Evolutionary conservation across 1,140 invertebrate genomes (phyloP).

Genomic region (Eueides isabella): DNA sequence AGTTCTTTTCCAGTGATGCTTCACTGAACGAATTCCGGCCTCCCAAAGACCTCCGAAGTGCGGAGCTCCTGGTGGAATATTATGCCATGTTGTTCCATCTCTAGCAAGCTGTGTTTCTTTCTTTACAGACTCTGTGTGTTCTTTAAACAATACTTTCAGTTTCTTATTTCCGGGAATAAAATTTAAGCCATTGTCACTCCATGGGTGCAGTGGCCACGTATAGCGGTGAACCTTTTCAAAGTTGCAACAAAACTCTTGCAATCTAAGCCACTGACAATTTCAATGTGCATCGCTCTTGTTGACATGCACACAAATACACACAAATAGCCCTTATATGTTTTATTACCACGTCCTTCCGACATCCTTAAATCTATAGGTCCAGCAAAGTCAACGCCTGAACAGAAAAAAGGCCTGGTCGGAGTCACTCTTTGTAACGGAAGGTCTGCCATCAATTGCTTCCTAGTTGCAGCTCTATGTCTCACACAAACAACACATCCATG

Average conservation of each 20-base stretch:
- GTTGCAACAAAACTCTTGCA: neutral
- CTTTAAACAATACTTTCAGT: conserved; percentile 4
- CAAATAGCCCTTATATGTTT: conserved; percentile 20
- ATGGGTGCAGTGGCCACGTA: conserved; percentile 16
- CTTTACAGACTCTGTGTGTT: conserved; percentile 1
- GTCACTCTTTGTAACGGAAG: neutral
- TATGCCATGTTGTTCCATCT: conserved; percentile 39
- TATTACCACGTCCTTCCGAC: conserved; percentile 14
- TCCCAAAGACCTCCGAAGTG: conserved; percentile 45
- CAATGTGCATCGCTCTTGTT: too few relatives aligned
- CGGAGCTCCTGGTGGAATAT: conserved; percentile 35
- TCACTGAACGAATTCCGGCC: conserved; percentile 47
- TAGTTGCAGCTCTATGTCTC: neutral
- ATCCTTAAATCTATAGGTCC: neutral
- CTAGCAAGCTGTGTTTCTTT: conserved; percentile 16
- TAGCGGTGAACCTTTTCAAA: conserved; percentile 6
- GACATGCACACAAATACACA: conserved; percentile 19
- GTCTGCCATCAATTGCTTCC: neutral
- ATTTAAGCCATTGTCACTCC: conserved; percentile 22
- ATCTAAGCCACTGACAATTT: conserved; percentile 10
- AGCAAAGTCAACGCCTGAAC: neutral
- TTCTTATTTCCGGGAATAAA: conserved; percentile 19
- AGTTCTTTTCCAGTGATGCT: conserved; percentile 43
- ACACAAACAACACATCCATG: neutral
- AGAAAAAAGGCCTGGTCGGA: neutral